Conservation (phyloP, 2,113 vertebrate species). For the Fulica atra region DNA sequence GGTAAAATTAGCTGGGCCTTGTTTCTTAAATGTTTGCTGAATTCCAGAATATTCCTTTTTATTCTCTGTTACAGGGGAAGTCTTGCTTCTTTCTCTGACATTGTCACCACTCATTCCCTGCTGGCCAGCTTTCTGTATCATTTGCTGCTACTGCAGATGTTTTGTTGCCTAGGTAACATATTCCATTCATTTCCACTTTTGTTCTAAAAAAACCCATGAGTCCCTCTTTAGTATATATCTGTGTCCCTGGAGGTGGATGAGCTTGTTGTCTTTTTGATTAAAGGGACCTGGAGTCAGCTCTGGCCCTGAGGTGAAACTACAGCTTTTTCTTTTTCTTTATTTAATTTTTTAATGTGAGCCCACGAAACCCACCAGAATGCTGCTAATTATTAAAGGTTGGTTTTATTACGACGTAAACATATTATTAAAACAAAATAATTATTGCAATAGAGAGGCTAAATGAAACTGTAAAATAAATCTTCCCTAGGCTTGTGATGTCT, state of each 20-base stretch:
- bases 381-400: background rate
- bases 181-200: constrained; percentile 16
- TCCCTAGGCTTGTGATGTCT: background rate
- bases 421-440: background rate
- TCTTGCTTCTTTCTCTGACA: background rate
- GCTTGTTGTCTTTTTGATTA: background rate
- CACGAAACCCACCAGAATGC: background rate
- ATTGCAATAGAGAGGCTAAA: background rate
- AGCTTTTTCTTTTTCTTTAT: background rate
- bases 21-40: background rate
- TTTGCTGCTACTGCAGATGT: constrained; percentile 3
- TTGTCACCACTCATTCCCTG: background rate
- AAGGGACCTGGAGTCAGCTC: background rate
- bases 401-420: background rate
- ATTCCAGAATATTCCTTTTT: background rate
- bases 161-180: constrained; percentile 46
- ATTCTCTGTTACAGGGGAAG: background rate
- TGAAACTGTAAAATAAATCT: background rate
- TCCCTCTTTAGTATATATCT: background rate
- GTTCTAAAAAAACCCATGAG: background rate
- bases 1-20: background rate
- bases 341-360: background rate
- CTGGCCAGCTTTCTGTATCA: background rate
- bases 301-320: background rate
- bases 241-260: background rate